A percentile compares a stretch with the other conserved stretches of the same genome.
Conservation (phyloP, 2,113 vertebrate species). For the Calyptomena viridis region DNA sequence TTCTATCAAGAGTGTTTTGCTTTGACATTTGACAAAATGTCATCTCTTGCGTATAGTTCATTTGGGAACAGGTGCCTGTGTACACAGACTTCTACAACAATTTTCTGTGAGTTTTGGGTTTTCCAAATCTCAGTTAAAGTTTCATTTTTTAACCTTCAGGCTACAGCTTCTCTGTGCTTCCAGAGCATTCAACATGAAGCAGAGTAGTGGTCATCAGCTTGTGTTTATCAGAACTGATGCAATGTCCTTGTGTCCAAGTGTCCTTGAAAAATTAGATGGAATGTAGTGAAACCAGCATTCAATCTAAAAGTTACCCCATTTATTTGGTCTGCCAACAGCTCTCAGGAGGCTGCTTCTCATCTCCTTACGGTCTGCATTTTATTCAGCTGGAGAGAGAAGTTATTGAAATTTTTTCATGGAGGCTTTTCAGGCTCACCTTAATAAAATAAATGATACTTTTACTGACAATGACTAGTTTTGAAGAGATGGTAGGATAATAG, state of each 20-base stretch:
- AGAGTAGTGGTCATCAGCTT: background rate
- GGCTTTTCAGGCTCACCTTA: background rate
- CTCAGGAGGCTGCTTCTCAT: background rate
- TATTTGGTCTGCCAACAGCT: background rate
- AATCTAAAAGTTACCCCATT: background rate
- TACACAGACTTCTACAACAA: background rate
- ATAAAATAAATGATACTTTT: background rate
- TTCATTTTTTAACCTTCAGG: background rate
- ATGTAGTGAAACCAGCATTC: background rate
- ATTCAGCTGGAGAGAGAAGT: background rate
- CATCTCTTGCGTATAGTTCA: background rate
- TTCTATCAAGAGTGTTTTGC: background rate
- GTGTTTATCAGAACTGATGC: background rate
- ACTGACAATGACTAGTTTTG: background rate
- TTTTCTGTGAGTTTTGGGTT: background rate
- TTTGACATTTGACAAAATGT: background rate
- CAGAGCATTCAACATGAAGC: background rate
- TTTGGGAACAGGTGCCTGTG: background rate
- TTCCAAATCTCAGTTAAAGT: background rate
- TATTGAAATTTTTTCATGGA: background rate
- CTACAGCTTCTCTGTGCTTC: background rate
- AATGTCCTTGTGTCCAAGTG: background rate
- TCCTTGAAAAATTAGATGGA: background rate
- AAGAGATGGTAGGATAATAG: background rate
- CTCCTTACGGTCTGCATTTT: slow-evolving; percentile 29